phyloP scores from a whole-genome alignment of 2,113 vertebrate species.

The Rhineura floridana region DNA sequence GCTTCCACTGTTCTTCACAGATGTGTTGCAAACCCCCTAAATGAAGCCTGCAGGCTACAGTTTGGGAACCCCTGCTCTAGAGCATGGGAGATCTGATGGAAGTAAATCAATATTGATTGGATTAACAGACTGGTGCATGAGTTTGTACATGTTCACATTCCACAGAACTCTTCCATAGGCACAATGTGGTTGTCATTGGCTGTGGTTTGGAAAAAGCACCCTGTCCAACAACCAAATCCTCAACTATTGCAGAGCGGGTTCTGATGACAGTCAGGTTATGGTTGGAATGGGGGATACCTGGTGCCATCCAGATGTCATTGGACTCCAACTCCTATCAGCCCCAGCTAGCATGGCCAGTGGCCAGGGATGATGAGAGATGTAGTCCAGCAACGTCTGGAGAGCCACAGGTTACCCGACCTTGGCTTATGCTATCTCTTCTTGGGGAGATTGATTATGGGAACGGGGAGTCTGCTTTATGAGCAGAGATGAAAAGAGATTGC shows the following conservation, averaged over 20 bases:
- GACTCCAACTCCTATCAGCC: no score
- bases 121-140: not conserved
- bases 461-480: not conserved
- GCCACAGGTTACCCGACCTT: no score
- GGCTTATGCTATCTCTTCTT: no score
- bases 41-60: no score
- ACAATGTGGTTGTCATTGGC: not conserved
- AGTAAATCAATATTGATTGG: not conserved
- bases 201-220: not conserved
- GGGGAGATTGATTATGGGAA: not conserved
- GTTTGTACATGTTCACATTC: not conserved
- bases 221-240: not conserved
- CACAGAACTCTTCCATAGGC: not conserved
- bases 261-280: not conserved
- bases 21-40: no score
- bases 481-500: not conserved
- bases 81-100: not conserved
- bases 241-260: not conserved
- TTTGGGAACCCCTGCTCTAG: no score
- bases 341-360: no score
- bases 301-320: no score
- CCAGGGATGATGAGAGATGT: no score
- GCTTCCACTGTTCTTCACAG: no score
- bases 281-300: no score
- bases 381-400: no score